phyloP scores from a whole-genome alignment of 2,113 vertebrate species.

The Antennarius striatus region DNA sequence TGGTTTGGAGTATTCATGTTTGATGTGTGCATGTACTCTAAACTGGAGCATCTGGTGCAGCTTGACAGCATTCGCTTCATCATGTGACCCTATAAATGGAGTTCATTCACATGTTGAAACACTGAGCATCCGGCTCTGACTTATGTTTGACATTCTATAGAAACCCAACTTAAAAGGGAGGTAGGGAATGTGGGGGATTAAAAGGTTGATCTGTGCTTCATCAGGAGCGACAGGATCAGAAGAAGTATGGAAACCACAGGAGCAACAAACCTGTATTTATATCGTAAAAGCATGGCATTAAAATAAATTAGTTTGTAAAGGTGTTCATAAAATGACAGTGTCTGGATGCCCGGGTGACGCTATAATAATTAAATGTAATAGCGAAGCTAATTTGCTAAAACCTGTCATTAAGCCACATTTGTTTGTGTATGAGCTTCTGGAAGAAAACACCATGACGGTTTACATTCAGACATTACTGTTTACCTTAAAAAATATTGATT shows the following conservation, averaged over 20 bases:
- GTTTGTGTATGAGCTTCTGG: background rate
- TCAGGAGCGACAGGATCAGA: slow-evolving; percentile 59
- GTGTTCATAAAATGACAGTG: slow-evolving; percentile 53
- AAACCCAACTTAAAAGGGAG: slow-evolving; percentile 52
- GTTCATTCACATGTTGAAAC: slow-evolving; percentile 34
- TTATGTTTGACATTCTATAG: slow-evolving; percentile 46
- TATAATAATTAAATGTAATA: slow-evolving; percentile 36
- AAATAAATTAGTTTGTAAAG: slow-evolving; percentile 51
- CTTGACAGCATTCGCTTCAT: slow-evolving; percentile 7
- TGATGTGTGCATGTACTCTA: slow-evolving; percentile 17
- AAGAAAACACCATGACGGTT: too few relatives aligned
- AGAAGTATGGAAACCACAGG: slow-evolving; percentile 41
- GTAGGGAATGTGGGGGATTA: slow-evolving; percentile 47
- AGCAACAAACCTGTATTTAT: slow-evolving; percentile 57
- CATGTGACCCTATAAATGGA: slow-evolving; percentile 18
- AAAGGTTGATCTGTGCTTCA: slow-evolving; percentile 59
- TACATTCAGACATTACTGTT: too few relatives aligned
- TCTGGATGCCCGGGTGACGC: slow-evolving; percentile 32
- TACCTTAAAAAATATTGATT: too few relatives aligned
- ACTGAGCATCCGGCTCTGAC: slow-evolving; percentile 21
- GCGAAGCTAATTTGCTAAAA: slow-evolving; percentile 34
- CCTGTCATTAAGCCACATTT: background rate
- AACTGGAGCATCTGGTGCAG: background rate
- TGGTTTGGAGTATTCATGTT: slow-evolving; percentile 5
- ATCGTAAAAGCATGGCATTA: slow-evolving; percentile 38